Percentiles rank a stretch among this genome's conserved stretches.
Evolutionary conservation across 2,113 vertebrate species (phyloP).

Genomic region (Morphnarchus princeps): DNA sequence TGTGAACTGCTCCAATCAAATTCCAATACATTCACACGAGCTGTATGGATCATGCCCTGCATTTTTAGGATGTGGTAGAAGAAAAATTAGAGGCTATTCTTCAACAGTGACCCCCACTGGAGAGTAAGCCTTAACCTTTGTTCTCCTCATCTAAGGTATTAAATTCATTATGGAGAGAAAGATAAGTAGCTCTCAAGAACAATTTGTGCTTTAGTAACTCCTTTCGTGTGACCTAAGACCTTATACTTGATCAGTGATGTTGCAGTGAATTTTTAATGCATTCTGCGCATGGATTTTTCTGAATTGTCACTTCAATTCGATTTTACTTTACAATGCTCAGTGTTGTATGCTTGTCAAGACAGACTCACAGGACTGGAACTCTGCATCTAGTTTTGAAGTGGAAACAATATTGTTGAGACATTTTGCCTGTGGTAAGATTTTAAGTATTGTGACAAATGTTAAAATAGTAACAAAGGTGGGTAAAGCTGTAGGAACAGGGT

Average conservation of each 20-base stretch:
- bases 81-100: conserved; percentile 18
- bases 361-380: not conserved
- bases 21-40: not conserved
- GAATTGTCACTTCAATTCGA: conserved; percentile 17
- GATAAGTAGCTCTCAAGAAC: conserved; percentile 53
- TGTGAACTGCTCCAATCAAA: not conserved
- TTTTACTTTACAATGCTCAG: not conserved
- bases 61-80: not conserved
- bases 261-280: conserved; percentile 49
- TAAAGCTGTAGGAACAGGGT: not conserved
- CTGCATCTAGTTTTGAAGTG: not conserved
- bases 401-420: conserved; percentile 16
- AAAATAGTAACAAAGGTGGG: not conserved
- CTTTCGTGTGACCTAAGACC: conserved; percentile 47
- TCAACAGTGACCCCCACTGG: conserved; percentile 14
- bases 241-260: conserved; percentile 26
- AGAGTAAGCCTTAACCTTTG: conserved; percentile 39
- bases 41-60: not conserved
- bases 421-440: conserved; percentile 28
- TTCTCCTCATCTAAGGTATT: conserved; percentile 39
- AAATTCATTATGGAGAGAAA: conserved; percentile 57
- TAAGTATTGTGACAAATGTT: conserved; percentile 23
- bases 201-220: conserved; percentile 27
- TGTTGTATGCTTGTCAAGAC: not conserved
- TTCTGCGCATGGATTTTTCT: not conserved